Base-by-base conservation (phyloP, 1,140 invertebrate species). In the Dinoponera quadriceps region DNA sequence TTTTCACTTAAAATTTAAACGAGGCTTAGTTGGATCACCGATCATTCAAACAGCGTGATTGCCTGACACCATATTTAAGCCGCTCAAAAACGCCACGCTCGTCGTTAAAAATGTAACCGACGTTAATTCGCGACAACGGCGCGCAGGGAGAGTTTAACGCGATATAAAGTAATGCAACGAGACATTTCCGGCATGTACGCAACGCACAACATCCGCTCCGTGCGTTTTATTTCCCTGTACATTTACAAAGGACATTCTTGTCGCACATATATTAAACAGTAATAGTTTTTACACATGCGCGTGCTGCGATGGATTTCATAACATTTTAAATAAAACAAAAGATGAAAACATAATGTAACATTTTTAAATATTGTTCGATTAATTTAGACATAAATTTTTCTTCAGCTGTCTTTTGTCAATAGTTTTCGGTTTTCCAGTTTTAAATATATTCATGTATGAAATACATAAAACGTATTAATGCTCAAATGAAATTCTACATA, bases 1-100 rank as follows among this genome's bases (percentile, higher is more conserved):
- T 77, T 82, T 75, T 82, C 73, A 77, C 81, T 82, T 82, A 82
- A 82, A 82, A 82, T 82, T 82, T 82, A 82, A 82, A 82, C 71
- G 71, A 82, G 59, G 73, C 81, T 82, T 82, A 82, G 72, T 48
- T 82, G 73, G 73, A 82, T 77, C 81, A 48, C 71, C 78, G 78
- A 84, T 84, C 83, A 84, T 69, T 84, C 77, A 82, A 84, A 65
- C 51, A 44, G 71, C 81, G 81, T 82, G 81, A 82, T 59, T 82
- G 73, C 48, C 62, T 82, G 81, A 82, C 71, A 82, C 81, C 71
- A 13, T 72, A 65, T 82, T 82, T 82, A 82, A 80, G 75, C 75
- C 65, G 75, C 75, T 80, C 51, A 65, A 71, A 80, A 80, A 80
- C 25, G 51, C 33, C 33, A 22, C 51, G 75, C 65, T 80, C 65